Evolutionary conservation across 2,113 vertebrate genomes (phyloP).

Genomic region (Myotis lucifugus): DNA sequence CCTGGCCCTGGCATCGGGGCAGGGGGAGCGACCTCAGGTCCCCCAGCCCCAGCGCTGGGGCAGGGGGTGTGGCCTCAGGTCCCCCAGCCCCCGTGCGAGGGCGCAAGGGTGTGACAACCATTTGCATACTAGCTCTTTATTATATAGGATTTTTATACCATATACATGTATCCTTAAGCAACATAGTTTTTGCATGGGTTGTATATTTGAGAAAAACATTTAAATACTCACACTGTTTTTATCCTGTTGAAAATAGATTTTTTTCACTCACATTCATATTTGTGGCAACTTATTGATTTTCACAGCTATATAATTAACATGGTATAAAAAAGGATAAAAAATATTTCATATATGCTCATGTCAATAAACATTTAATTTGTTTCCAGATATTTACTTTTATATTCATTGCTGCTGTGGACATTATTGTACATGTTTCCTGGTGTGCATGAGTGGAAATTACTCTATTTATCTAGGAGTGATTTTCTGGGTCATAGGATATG

Average conservation of each 20-base stretch:
- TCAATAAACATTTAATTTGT: not conserved
- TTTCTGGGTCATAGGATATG: not conserved
- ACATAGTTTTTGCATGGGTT: not conserved
- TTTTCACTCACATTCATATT: not conserved
- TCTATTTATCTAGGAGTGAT: not conserved
- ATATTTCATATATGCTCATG: not conserved
- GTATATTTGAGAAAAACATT: not conserved
- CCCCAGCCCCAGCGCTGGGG: no score
- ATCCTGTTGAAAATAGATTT: not conserved
- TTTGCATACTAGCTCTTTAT: no score
- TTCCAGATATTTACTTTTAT: not conserved
- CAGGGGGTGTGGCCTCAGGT: no score
- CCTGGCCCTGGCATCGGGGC: no score
- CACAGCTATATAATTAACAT: not conserved
- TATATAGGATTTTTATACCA: not conserved
- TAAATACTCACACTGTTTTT: not conserved
- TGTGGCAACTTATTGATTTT: not conserved
- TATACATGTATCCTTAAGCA: not conserved
- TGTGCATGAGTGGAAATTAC: not conserved
- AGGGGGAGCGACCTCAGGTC: accelerated
- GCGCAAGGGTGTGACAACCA: no score
- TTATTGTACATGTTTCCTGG: not conserved
- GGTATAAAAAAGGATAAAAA: not conserved
- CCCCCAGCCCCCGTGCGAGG: no score
- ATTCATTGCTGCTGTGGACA: not conserved